These are phyloP conservation scores for Dromiciops gliroides DNA, from an alignment of 2,113 vertebrate species.

Conservation along the genomic window DNA sequence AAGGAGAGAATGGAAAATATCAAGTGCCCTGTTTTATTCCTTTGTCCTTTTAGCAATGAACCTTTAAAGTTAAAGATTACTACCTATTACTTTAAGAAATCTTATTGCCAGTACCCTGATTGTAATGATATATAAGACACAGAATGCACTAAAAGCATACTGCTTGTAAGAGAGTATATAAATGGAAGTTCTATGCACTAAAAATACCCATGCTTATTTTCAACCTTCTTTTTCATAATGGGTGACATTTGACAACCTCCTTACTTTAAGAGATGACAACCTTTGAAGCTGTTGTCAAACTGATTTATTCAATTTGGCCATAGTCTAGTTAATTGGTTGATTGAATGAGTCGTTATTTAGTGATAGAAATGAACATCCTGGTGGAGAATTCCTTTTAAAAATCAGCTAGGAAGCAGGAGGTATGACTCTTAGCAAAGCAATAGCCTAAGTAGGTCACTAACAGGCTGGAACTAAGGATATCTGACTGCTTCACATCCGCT, in stretches of 20 bases:
- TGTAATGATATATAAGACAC: not conserved
- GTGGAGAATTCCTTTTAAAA: not conserved
- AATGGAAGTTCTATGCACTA: constrained; percentile 22
- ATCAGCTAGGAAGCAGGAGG: not conserved
- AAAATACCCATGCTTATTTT: constrained; percentile 5
- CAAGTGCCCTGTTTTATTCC: constrained; percentile 9
- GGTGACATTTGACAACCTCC: not conserved
- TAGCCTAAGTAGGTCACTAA: constrained; percentile 9
- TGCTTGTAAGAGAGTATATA: constrained; percentile 2
- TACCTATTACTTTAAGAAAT: not conserved
- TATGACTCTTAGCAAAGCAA: constrained; percentile 19
- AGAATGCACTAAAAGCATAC: constrained; percentile 4
- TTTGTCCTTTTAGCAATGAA: constrained; percentile 7
- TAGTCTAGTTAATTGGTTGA: constrained; percentile 38
- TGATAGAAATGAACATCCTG: not conserved
- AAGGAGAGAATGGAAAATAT: constrained; percentile 13
- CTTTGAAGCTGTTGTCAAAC: not conserved
- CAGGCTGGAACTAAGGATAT: not conserved
- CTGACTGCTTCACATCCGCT: not conserved
- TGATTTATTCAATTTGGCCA: not conserved
- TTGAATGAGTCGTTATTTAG: constrained; percentile 13
- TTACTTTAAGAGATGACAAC: not conserved
- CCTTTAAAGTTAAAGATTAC: constrained; percentile 6
- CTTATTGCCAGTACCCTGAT: not conserved
- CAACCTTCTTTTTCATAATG: not conserved